Base-by-base conservation (phyloP, 2,113 vertebrate genomes). In the Zeus faber region DNA sequence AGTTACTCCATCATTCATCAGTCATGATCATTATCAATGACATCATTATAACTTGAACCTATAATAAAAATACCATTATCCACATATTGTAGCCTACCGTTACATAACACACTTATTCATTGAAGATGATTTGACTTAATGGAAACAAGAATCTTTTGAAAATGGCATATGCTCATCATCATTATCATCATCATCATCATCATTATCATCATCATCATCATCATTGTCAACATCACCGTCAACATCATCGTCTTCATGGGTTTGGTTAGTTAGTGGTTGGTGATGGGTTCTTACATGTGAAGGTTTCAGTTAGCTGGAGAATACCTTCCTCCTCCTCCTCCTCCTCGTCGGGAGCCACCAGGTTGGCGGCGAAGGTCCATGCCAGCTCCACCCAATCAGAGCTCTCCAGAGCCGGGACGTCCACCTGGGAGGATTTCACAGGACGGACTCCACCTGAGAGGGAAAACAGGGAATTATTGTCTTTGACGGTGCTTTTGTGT, bases 211-310 rank as follows among this genome's bases (percentile, higher is more conserved):
- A 22, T 44, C 9, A 11, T 44, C 20, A 44, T 41, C 41, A 22
- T 22, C 41, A 44, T 44, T 20, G 9, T 11, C 23, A 44, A 21
- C 45, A 25, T 16, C 3, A 16, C 26, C 22, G 33, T 52, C 1
- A 29, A 2, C 33, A 13, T 37, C 10, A 37, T 37, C 27, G 27
- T 29, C 9, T 5, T 29, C 6, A n/a, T 37, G 2, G n/a, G 10
- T n/a, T n/a, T n/a, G 4, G 59, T 39, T 35, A 31, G 31, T 68
- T 29, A 46, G 31, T 49, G 51, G 55, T 58, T 70, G 69, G 17
- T 58, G 71, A 68, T 66, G 70, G 47, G 56, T 57, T 73, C 85
- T 87, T 87, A 85, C 85, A 72, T 83, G 85, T 79, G 67, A 87
- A 37, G 62, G 68, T 64, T 65, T 87, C 75, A 39, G 73, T 83